These are phyloP conservation scores for Drosophila mercatorum DNA, from an alignment of 2,888 invertebrate genomes.

Conservation along the genomic window DNA sequence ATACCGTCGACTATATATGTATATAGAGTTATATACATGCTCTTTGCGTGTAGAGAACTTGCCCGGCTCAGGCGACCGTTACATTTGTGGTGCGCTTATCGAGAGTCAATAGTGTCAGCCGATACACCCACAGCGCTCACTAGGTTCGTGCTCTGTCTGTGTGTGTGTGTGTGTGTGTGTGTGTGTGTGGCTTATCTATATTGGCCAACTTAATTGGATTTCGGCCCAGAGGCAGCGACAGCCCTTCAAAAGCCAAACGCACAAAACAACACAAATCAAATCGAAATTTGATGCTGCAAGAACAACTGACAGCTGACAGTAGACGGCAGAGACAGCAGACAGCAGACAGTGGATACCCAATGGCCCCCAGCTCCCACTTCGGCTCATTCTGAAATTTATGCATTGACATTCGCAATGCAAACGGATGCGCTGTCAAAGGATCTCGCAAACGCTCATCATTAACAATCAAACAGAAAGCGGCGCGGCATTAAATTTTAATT, in stretches of 20 bases:
- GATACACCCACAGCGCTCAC: neutral
- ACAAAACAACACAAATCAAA: conserved; percentile 20
- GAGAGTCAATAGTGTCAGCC: conserved; percentile 37
- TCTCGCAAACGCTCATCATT: neutral
- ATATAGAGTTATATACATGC: neutral
- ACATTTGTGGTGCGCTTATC: conserved; percentile 58
- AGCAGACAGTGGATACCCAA: neutral
- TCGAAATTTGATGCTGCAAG: conserved; percentile 24
- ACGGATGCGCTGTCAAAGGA: conserved; percentile 13
- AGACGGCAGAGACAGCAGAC: neutral
- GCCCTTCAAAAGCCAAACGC: conserved; percentile 10
- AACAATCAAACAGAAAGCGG: neutral
- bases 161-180: conserved; percentile 4
- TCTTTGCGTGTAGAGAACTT: neutral
- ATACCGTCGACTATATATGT: conserved; percentile 13
- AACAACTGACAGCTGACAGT: conserved; percentile 4
- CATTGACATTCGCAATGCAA: conserved; percentile 9
- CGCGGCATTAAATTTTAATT: conserved; percentile 51
- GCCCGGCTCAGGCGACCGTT: conserved; percentile 63
- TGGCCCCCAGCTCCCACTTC: neutral
- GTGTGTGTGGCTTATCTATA: conserved; percentile 29
- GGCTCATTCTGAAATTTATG: conserved; percentile 22
- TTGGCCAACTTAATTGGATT: conserved; percentile 66
- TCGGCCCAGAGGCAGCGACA: conserved; percentile 15
- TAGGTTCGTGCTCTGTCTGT: neutral